Evolutionary conservation across 2,888 invertebrate genomes (phyloP).

Genomic region (Aspidapion aeneum): DNA sequence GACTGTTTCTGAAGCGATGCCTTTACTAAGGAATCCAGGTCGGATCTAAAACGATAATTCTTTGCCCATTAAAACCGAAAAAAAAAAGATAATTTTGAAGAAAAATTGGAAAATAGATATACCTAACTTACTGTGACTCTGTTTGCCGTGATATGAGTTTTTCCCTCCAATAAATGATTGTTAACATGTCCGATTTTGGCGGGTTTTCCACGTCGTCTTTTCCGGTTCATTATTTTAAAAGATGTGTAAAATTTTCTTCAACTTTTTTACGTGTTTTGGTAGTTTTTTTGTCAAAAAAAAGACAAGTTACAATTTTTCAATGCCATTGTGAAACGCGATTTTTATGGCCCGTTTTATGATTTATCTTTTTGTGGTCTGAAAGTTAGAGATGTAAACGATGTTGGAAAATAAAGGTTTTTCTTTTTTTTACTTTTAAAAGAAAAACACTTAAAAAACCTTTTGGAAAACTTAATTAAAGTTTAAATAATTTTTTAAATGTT

Average conservation of each 20-base stretch:
- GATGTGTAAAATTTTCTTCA: neutral
- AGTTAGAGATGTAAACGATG: no score
- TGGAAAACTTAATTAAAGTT: no score
- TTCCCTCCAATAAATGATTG: constrained; percentile 22
- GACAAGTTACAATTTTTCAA: no score
- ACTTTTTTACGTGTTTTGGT: neutral
- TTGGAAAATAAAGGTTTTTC: no score
- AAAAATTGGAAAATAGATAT: neutral
- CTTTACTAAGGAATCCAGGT: constrained; percentile 16
- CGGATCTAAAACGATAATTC: constrained; percentile 12
- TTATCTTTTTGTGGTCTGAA: no score
- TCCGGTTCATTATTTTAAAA: constrained; percentile 9
- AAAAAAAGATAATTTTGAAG: neutral
- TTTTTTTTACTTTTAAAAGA: no score
- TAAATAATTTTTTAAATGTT: no score
- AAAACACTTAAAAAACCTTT: no score
- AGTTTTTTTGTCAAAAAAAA: neutral
- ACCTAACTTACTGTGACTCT: constrained; percentile 13
- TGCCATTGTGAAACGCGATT: no score
- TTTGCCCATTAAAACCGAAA: neutral
- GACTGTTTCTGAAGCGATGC: constrained; percentile 16
- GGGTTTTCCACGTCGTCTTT: constrained; percentile 12
- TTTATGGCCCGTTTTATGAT: no score
- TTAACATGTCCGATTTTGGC: constrained; percentile 14
- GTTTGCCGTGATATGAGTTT: constrained; percentile 22